phyloP scores from a whole-genome alignment of 2,797 vertebrate species.

The Macrochelys suwanniensis region DNA sequence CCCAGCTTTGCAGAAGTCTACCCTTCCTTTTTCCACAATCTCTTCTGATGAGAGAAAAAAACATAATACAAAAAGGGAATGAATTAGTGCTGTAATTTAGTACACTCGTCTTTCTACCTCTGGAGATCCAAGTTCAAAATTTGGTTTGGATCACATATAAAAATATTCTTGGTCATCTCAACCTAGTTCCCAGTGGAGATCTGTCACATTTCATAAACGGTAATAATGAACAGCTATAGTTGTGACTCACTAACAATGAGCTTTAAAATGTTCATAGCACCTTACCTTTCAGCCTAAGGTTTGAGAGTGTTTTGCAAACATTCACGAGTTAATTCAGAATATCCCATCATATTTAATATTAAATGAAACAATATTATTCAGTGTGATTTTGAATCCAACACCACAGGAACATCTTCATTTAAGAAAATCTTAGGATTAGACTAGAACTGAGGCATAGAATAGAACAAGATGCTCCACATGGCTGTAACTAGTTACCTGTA shows the following conservation, averaged over 20 bases:
- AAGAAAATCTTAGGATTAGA: not conserved
- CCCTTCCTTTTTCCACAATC: conserved; percentile 59
- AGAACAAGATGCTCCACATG: not conserved
- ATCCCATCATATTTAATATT: not conserved
- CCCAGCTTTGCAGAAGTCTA: conserved; percentile 20
- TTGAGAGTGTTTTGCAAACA: not conserved
- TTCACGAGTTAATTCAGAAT: not conserved
- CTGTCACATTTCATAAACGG: fast-evolving
- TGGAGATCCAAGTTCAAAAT: not conserved
- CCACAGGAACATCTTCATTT: not conserved
- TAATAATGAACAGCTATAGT: not conserved
- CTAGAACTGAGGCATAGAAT: not conserved
- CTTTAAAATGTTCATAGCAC: not conserved
- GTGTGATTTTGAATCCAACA: not conserved
- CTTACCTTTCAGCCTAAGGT: not conserved
- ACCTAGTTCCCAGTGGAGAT: not conserved
- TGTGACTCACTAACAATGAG: not conserved
- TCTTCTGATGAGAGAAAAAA: conserved; percentile 36
- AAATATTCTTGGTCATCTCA: not conserved
- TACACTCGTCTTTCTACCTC: not conserved
- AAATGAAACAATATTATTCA: not conserved
- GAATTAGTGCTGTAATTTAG: not conserved
- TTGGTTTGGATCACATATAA: not conserved
- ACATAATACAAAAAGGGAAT: not conserved
- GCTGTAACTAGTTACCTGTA: not conserved